phyloP scores from a whole-genome alignment of 2,797 vertebrate genomes.

The Muscicapa striata region DNA sequence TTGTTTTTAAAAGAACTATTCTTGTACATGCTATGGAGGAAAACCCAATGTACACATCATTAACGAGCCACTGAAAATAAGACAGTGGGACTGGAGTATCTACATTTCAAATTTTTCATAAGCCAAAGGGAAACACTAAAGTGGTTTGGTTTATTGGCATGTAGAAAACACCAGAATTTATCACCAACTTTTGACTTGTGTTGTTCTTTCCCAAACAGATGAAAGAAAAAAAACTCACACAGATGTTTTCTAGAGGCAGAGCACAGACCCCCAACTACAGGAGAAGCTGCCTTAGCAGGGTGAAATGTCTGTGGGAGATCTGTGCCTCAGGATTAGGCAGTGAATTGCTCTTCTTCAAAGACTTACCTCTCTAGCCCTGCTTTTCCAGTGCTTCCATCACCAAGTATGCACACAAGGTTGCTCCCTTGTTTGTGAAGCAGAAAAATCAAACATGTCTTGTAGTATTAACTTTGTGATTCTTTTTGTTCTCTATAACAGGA shows the following conservation, averaged over 20 bases:
- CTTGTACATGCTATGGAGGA: background rate
- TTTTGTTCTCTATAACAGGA: background rate
- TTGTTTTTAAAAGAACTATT: background rate
- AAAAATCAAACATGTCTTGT: background rate
- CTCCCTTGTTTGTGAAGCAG: background rate
- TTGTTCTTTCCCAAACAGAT: background rate
- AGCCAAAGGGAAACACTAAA: background rate
- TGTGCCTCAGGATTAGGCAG: background rate
- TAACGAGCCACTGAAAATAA: background rate
- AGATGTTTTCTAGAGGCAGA: background rate
- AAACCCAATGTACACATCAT: background rate
- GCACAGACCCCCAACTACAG: background rate
- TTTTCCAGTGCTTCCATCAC: background rate
- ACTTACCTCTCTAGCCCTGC: background rate
- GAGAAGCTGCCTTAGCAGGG: background rate
- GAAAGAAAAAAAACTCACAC: background rate
- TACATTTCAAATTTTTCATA: background rate
- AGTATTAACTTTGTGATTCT: background rate
- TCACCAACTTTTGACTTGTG: background rate
- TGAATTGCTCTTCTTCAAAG: background rate
- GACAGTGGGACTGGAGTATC: background rate
- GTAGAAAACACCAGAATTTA: background rate
- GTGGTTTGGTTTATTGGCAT: background rate
- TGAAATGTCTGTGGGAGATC: background rate
- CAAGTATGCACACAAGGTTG: background rate